phyloP scores from a whole-genome alignment of 2,797 vertebrate genomes.

The Phalloptychus januarius region DNA sequence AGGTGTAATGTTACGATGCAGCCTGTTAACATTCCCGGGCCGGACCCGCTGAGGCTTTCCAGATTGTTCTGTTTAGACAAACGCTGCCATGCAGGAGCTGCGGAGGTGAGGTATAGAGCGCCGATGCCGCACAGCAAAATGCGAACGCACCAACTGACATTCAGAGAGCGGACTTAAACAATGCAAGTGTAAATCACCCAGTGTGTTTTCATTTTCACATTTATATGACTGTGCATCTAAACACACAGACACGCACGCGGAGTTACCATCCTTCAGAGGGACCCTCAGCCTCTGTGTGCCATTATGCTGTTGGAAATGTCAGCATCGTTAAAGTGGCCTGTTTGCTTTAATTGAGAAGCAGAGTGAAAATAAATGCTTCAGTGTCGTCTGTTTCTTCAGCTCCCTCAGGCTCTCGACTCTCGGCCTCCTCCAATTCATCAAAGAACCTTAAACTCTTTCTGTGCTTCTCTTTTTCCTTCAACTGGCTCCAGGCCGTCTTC shows the following conservation, averaged over 20 bases:
- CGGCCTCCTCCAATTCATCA: constrained; percentile 66
- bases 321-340: constrained; percentile 74
- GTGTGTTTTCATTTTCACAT: constrained; percentile 6
- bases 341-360: constrained; percentile 78
- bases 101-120: constrained; percentile 30
- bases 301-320: constrained; percentile 76
- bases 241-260: background rate
- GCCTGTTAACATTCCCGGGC: constrained; percentile 68
- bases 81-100: constrained; percentile 28
- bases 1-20: constrained; percentile 63
- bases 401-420: constrained; percentile 58
- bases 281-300: constrained; percentile 55
- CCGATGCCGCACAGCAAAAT: background rate
- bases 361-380: constrained; percentile 77
- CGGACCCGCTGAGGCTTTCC: constrained; percentile 64
- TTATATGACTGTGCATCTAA: background rate
- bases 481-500: background rate
- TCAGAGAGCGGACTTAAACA: background rate
- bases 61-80: constrained; percentile 73
- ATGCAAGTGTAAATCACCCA: background rate
- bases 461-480: constrained; percentile 21
- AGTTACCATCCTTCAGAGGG: constrained; percentile 46
- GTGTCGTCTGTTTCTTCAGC: constrained; percentile 75
- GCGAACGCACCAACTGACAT: constrained; percentile 13
- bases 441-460: constrained; percentile 28